These are phyloP conservation scores for Seriola dumerili DNA, from an alignment of 2,113 vertebrate genomes.

Conservation along the genomic window DNA sequence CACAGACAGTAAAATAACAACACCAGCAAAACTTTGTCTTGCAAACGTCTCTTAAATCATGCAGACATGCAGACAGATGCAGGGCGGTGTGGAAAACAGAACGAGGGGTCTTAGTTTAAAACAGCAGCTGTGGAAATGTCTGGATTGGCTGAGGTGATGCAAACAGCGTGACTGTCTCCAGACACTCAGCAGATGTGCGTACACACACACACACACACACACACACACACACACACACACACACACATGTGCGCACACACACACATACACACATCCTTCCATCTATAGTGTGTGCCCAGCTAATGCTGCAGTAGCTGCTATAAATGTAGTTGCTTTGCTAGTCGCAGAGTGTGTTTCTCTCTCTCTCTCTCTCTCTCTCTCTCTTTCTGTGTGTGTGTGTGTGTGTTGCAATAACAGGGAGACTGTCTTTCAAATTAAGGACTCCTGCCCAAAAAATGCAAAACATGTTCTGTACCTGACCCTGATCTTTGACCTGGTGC, in stretches of 20 bases:
- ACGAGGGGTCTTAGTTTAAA: conserved; percentile 26
- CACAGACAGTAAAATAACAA: background rate
- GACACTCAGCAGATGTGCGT: conserved; percentile 52
- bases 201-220: conserved; percentile 12
- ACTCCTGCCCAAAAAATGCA: background rate
- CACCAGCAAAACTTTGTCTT: background rate
- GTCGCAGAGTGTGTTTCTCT: background rate
- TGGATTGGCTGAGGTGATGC: conserved; percentile 48
- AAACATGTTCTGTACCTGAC: background rate
- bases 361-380: no score
- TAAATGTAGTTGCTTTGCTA: conserved; percentile 37
- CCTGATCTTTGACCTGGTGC: background rate
- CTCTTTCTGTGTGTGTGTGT: background rate
- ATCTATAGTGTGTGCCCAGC: conserved; percentile 1
- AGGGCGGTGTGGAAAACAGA: conserved; percentile 40
- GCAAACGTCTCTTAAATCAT: conserved; percentile 5
- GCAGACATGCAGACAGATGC: conserved; percentile 8
- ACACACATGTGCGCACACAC: background rate
- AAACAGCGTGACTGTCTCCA: conserved; percentile 53
- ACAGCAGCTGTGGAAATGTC: conserved; percentile 65
- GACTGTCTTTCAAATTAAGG: background rate
- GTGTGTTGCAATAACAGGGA: conserved; percentile 3
- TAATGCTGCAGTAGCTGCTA: conserved; percentile 33
- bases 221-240: conserved; percentile 6
- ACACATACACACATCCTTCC: conserved; percentile 9